Evolutionary conservation across 2,797 vertebrate species (phyloP).

Genomic region (Arctocebus calabarensis): DNA sequence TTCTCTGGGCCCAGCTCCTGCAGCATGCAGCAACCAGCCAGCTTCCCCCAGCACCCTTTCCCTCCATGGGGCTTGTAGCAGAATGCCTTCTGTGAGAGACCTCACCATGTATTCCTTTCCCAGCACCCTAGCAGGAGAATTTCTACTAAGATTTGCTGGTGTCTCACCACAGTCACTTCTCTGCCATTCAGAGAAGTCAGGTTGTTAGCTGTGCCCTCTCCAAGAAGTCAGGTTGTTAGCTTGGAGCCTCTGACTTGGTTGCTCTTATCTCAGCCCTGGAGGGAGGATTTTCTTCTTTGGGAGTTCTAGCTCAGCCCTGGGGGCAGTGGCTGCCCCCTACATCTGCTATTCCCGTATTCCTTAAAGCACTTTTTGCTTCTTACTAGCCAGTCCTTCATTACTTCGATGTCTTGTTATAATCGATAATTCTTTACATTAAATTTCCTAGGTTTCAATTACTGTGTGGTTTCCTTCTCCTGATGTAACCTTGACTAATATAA

Average conservation of each 20-base stretch:
- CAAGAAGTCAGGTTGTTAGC: not conserved
- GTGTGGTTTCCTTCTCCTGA: not conserved
- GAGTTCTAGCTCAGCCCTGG: not conserved
- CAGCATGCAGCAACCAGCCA: not conserved
- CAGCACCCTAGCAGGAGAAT: not conserved
- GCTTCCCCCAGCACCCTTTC: not conserved
- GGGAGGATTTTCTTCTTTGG: not conserved
- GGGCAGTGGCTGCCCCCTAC: not conserved
- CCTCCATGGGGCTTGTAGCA: too few relatives aligned
- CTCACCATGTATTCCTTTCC: not conserved
- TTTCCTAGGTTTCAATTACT: not conserved
- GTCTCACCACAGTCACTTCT: not conserved
- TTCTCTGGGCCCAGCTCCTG: not conserved
- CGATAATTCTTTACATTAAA: slow-evolving; percentile 3
- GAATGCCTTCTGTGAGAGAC: not conserved
- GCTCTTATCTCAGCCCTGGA: not conserved
- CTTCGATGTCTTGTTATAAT: not conserved
- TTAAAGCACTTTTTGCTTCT: not conserved
- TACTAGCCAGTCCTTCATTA: not conserved
- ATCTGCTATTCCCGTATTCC: not conserved
- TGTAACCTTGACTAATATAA: not conserved
- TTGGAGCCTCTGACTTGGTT: not conserved
- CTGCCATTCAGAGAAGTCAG: not conserved
- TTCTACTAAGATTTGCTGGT: not conserved
- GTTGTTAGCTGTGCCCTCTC: not conserved